Conservation (phyloP, 2,113 vertebrate genomes). For the Scophthalmus maximus region DNA sequence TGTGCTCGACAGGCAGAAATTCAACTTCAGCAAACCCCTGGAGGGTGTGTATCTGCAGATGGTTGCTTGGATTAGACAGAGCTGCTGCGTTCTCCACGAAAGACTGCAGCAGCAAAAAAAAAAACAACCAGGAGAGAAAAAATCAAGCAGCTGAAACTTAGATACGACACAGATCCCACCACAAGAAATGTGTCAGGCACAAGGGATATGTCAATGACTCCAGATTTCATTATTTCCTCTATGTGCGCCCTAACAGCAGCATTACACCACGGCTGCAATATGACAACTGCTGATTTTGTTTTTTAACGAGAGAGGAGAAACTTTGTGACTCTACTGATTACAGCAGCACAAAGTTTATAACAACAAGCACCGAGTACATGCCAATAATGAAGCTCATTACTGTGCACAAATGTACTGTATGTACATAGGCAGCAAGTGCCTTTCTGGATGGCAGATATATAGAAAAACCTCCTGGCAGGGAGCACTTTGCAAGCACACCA, state of each 20-base stretch:
- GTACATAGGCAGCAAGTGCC: too few species aligned
- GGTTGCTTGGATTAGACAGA: slow-evolving; percentile 9
- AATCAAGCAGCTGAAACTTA: slow-evolving; percentile 1
- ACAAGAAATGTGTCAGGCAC: neutral
- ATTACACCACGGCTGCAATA: neutral
- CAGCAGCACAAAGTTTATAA: too few species aligned
- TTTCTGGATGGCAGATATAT: too few species aligned
- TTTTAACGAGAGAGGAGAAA: neutral
- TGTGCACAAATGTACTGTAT: too few species aligned
- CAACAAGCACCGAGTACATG: too few species aligned
- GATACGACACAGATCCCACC: neutral
- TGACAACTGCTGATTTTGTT: neutral
- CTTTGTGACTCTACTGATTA: too few species aligned
- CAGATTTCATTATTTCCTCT: neutral
- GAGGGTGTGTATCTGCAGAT: slow-evolving; percentile 13
- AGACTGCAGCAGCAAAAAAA: neutral
- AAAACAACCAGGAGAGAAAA: too few species aligned
- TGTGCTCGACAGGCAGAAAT: slow-evolving; percentile 11
- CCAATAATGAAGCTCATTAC: too few species aligned
- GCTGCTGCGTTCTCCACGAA: slow-evolving; percentile 6
- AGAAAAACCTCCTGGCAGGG: too few species aligned
- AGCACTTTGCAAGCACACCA: too few species aligned
- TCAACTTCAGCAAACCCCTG: neutral
- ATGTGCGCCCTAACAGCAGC: neutral
- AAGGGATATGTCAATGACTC: neutral